Conservation (phyloP, 1,140 invertebrate species). For the Coenobita brevimanus region DNA sequence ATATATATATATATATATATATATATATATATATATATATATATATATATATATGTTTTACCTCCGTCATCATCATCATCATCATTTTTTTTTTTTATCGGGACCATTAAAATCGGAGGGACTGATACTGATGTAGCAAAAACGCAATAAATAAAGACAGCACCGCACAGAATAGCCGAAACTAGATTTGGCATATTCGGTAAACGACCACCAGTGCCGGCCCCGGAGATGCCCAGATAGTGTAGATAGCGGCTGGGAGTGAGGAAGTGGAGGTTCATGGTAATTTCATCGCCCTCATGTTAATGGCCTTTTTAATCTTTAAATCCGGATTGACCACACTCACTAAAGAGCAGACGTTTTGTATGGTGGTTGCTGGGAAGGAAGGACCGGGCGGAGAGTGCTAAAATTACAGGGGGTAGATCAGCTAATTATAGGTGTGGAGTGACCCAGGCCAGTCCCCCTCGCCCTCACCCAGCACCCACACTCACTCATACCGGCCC, state of each 20-base stretch:
- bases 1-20: constrained; percentile 10
- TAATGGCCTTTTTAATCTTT: constrained; percentile 51
- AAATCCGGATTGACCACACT: constrained; percentile 43
- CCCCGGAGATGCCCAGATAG: no score
- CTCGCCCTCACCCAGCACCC: neutral
- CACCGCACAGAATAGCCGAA: no score
- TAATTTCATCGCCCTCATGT: constrained; percentile 19
- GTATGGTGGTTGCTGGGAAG: constrained; percentile 34
- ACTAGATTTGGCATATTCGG: no score
- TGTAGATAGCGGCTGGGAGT: neutral
- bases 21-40: neutral
- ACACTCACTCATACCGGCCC: no score
- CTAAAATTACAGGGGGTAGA: constrained; percentile 52
- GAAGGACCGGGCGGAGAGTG: constrained; percentile 34
- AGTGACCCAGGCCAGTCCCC: constrained; percentile 39
- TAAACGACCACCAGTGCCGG: no score
- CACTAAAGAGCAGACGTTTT: constrained; percentile 53
- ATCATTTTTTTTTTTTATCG: no score
- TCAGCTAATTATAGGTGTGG: constrained; percentile 55
- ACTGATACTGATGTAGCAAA: neutral
- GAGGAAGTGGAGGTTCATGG: constrained; percentile 27
- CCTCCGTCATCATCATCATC: neutral
- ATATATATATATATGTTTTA: neutral
- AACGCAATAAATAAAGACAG: neutral
- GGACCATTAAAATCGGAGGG: no score